Base-by-base conservation (phyloP, 2,797 vertebrate species). In the Cephalopachus bancanus region DNA sequence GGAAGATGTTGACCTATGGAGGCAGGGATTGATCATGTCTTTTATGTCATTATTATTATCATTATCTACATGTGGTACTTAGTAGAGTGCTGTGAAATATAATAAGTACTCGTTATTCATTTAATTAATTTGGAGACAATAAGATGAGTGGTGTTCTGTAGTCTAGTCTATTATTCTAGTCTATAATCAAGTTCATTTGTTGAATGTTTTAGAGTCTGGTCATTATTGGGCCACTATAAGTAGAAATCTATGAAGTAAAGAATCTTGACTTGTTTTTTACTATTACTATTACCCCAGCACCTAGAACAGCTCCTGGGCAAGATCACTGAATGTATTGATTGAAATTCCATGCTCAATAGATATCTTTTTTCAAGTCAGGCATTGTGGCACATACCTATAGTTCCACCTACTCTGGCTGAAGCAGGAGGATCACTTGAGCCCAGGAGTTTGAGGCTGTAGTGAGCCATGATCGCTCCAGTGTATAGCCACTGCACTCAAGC, bases 101-200 rank as follows among this genome's bases (percentile, higher is more conserved):
- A 75, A 19, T 30, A 44, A 91, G 44, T 10, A 59, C 65, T 60
- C 6, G 17, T 44, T 37, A 72, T 57, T 88, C 28, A 76, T 44
- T 79, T 59, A 88, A 76, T 79, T 84, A 92, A 74, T 33, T 64
- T 80, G 20, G 22, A 60, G 76, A n/a, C 85, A 64, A 0, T 89
- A 67, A 67, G 4, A 87, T 89, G 44, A 74, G 59, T 53, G 59
- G 81, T 49, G 10, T 86, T 88, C 55, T 96, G 33, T 94, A 88
- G 65, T 11, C 24, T 79, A 60, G 51, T 49, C 44, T 44, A 44
- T 44, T 44, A 44, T 44, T 11, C 24, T 79, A 60, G 51, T 49
- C 33, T 51, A 22, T 15, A 33, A 62, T n/a, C 71, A 55, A 83
- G 53, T 87, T 78, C 30, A 71, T 83, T 72, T 95, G 80, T 49